phyloP scores from a whole-genome alignment of 2,888 invertebrate species.

The Agrotis puta region DNA sequence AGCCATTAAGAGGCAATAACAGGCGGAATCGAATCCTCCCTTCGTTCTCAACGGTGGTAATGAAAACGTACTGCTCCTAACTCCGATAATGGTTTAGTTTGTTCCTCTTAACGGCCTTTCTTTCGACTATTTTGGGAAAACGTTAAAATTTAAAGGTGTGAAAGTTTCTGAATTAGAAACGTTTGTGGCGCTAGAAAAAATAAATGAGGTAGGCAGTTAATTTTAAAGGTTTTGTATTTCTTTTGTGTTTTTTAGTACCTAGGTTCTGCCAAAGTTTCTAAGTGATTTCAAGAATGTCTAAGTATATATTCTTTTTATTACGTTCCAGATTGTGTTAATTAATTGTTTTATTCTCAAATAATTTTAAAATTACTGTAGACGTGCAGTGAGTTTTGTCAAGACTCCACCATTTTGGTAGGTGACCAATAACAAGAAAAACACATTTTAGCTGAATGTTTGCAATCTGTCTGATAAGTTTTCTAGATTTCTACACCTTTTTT shows the following conservation, averaged over 20 bases:
- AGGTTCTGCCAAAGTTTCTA: not conserved
- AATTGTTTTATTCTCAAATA: no score
- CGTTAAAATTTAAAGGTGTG: slow-evolving; percentile 36
- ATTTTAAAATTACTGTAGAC: not conserved
- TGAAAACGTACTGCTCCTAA: slow-evolving; percentile 72
- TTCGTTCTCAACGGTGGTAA: slow-evolving; percentile 70
- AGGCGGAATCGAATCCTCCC: slow-evolving; percentile 74
- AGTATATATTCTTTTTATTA: no score
- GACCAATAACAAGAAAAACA: no score
- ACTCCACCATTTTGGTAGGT: no score
- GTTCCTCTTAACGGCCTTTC: slow-evolving; percentile 67
- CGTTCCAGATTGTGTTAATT: not conserved
- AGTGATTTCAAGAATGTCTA: not conserved
- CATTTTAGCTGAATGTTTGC: no score
- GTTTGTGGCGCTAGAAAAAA: not conserved
- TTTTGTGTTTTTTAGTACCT: not conserved
- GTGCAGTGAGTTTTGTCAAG: no score
- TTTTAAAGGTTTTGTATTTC: not conserved
- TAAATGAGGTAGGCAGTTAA: not conserved
- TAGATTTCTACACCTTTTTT: no score
- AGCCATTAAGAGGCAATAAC: slow-evolving; percentile 82
- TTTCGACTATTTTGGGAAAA: slow-evolving; percentile 54
- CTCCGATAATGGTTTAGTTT: slow-evolving; percentile 73
- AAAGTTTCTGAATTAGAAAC: slow-evolving; percentile 10
- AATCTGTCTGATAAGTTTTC: no score